Evolutionary conservation across 2,113 vertebrate species (phyloP).

Genomic region (Tupaia chinensis): DNA sequence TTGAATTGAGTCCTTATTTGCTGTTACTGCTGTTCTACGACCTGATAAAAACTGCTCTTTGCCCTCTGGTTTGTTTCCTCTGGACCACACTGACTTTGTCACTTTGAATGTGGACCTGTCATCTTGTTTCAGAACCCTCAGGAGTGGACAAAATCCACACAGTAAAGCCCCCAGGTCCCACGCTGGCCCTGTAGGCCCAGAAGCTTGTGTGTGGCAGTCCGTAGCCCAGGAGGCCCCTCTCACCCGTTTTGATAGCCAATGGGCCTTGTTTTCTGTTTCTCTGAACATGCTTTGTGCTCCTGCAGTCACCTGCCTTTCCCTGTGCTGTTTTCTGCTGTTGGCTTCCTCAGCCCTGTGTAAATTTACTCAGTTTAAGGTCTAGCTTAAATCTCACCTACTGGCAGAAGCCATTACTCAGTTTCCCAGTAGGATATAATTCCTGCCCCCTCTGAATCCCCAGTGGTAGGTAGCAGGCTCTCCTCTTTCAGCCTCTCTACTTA

Average conservation of each 20-base stretch:
- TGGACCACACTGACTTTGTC: background rate
- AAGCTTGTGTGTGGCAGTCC: background rate
- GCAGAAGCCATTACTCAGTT: slow-evolving; percentile 20
- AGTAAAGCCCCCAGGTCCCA: background rate
- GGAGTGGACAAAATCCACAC: no score
- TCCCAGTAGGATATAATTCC: background rate
- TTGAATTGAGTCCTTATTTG: slow-evolving; percentile 3
- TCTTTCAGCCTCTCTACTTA: background rate
- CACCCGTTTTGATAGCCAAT: background rate
- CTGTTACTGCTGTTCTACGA: background rate
- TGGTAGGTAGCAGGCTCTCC: background rate
- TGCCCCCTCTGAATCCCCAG: background rate
- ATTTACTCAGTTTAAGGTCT: background rate
- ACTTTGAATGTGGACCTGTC: background rate
- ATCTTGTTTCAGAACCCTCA: background rate
- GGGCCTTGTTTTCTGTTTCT: background rate
- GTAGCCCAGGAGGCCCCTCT: background rate
- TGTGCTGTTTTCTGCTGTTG: background rate
- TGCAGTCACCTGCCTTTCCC: background rate
- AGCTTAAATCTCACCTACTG: background rate
- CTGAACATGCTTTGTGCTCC: background rate
- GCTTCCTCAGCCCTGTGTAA: background rate
- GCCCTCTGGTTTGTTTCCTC: background rate
- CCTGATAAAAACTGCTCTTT: slow-evolving; percentile 35
- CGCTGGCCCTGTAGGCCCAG: background rate